Evolutionary conservation across 2,113 vertebrate species (phyloP), one percentile per base, ranked within the genome.

Genomic region (Colossoma macropomum): DNA sequence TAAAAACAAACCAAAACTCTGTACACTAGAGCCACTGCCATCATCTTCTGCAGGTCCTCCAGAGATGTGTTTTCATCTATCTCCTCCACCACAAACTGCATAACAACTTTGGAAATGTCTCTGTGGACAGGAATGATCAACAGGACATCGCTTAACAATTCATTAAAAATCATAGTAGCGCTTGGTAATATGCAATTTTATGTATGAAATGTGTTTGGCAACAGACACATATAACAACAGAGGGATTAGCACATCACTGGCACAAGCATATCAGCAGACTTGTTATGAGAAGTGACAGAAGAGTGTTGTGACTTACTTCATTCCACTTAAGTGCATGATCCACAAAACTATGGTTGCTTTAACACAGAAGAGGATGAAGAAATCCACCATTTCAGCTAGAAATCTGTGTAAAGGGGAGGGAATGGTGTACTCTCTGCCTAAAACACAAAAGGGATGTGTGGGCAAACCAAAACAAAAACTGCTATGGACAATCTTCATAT

Each of bases 21-120:
- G 94, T 99, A 99, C 87, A 98, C 95, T 87, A 99, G 94, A 77
- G 97, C 97, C 27, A 98, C 96, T 27, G 94, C 83, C 97, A 99
- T 97, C 97, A 98, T 98, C 90, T 97, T 98, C 95, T 98, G 97
- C 82, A 98, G 89, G 77, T 99, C 97, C 92, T 98, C 97, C 94
- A 98, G 94, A 69, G 97, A 98, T 0, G 97, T 98, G 82, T 97
- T 97, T 92, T 98, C 97, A 79, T 98, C 97, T 9, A 99, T 97
- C 93, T 99, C 97, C 92, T 98, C 97, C 91, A 99, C 96, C 78
- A 99, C 96, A 89, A 98, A 98, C 89, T 98, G 96, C 93, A 97
- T 96, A 74, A 97, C 96, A 89, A 99, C 96, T 88, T 96, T 98
- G 77, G 97, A 95, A 89, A 98, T 96, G 91, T 99, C 97, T 91